Conservation (phyloP, 2,888 invertebrate genomes). For the Antheraea assamensis region DNA sequence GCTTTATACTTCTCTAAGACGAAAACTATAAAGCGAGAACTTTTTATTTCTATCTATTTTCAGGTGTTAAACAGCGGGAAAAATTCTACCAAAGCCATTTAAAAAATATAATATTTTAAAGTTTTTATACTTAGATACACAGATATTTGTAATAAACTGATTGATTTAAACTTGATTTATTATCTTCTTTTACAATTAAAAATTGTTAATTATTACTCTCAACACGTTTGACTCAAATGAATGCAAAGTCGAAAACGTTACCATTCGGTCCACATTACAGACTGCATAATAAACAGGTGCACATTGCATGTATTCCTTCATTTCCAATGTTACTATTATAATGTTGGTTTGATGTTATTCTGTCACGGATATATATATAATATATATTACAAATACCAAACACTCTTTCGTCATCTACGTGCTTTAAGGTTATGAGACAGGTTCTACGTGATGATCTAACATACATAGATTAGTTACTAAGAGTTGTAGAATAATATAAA, state of each 20-base stretch:
- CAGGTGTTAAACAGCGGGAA: not conserved
- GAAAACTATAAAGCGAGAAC: conserved; percentile 53
- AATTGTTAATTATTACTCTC: conserved; percentile 33
- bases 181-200: conserved; percentile 27
- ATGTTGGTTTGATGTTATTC: conserved; percentile 3
- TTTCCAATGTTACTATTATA: conserved; percentile 1
- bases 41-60: conserved; percentile 44
- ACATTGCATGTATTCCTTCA: conserved; percentile 2
- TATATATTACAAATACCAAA: not conserved
- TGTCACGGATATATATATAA: conserved; percentile 7
- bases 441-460: conserved; percentile 72
- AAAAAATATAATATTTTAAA: not conserved
- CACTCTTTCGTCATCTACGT: conserved; percentile 33
- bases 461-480: conserved; percentile 66
- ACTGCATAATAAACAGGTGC: conserved; percentile 19
- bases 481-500: conserved; percentile 34
- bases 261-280: conserved; percentile 21
- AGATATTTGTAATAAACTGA: not conserved
- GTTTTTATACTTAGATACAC: not conserved
- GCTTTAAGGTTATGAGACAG: conserved; percentile 60
- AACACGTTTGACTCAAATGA: conserved; percentile 32
- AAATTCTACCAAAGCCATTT: not conserved
- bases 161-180: not conserved
- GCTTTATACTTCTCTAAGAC: conserved; percentile 37
- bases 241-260: conserved; percentile 28